Evolutionary conservation across 2,113 vertebrate species (phyloP).

Genomic region (Spea multiplicata): DNA sequence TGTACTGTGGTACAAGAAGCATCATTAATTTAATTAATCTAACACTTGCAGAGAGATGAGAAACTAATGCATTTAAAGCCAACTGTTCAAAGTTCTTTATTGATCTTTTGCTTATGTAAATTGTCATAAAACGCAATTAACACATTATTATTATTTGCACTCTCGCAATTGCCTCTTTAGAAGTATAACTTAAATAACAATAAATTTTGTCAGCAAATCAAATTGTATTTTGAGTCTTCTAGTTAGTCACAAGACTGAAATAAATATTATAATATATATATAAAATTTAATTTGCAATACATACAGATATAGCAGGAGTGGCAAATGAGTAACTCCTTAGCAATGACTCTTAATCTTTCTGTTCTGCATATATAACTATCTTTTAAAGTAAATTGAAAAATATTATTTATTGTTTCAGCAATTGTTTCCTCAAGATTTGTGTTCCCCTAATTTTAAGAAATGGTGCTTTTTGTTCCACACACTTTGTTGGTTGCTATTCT

Average conservation of each 20-base stretch:
- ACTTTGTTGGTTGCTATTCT: not conserved
- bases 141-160: conserved; percentile 9
- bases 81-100: conserved; percentile 26
- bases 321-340: not conserved
- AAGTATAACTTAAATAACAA: not conserved
- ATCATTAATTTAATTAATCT: conserved; percentile 47
- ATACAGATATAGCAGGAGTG: not conserved
- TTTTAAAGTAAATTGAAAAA: not conserved
- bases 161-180: conserved; percentile 22
- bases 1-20: conserved; percentile 32
- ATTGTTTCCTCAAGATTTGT: not conserved
- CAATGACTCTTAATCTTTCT: not conserved
- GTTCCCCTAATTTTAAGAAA: not conserved
- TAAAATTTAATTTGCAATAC: not conserved
- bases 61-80: conserved; percentile 22
- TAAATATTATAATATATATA: not conserved
- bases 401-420: not conserved
- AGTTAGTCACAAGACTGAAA: conserved; percentile 14
- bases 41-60: conserved; percentile 24
- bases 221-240: conserved; percentile 20
- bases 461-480: conserved; percentile 4
- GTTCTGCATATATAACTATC: not conserved
- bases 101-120: conserved; percentile 10
- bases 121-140: conserved; percentile 3
- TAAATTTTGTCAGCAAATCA: conserved; percentile 15